Evolutionary conservation across 92 coral and sea anemone species (phyloP), one percentile per base, ranked within the genome.

Genomic region (Umimayanthus kanabou): DNA sequence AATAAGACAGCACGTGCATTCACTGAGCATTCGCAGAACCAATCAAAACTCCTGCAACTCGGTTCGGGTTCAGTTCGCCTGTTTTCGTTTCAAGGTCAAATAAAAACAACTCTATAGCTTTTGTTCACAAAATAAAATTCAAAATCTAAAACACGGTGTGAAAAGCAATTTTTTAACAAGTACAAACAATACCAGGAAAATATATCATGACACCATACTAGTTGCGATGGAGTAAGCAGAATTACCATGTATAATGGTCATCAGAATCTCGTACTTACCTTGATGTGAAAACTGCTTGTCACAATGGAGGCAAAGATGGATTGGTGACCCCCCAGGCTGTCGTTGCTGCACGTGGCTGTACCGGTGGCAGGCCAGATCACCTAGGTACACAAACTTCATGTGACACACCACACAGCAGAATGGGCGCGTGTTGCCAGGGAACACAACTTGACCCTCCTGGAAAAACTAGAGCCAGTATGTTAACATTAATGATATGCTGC

Each of bases 401-500:
- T 45, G 78, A 47, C 87, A 83, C 78, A 43, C 64, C 14, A 42
- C 28, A 83, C 87, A 83, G 66, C 67, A 40, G 69, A 83, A 83
- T 13, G 87, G 87, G 10, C 15, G 61, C 1, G 77, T 70, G 43
- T 28, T 29, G 23, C 87, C 87, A 67, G 87, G 77, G 39, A 83
- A 83, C 66, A 83, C 26, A 6, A 83, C 87, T 50, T 83, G 78
- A 42, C 87, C 87, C 64, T 69, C 87, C 87, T 83, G 82, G 18
- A 9, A 45, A 78, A 23, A 43, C 26, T 20, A 50, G 57, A 8
- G 15, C 57, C 16, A 50, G 57, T 50, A 50, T 11, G 10, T 50
- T 50, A 11, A 50, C 57, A 50, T 50, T 50, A 50, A 11, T 15
- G 16, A 50, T 11, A 9, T 9, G 2, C 57, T 9, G 57, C 10